Evolutionary conservation across 2,797 vertebrate species (phyloP), one percentile per base, ranked within the genome.

Genomic region (Meriones psammophilus): DNA sequence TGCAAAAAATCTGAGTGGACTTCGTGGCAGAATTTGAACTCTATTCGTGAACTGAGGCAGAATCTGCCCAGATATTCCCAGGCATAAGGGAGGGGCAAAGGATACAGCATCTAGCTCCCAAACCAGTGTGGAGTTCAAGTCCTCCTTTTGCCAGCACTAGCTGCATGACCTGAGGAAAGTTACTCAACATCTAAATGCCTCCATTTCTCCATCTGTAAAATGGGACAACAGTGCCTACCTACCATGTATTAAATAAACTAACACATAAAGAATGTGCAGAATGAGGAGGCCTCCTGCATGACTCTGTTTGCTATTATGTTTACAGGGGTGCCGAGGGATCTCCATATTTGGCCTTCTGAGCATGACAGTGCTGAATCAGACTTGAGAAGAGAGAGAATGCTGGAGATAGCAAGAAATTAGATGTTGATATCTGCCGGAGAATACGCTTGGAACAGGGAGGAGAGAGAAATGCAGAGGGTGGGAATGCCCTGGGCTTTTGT

Each of bases 51-150:
- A 78, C 62, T 83, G 62, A 93, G 74, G 22, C 22, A 77, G 54
- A 94, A 87, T 73, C 77, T 94, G 46, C 62, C 73, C 66, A 93
- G 42, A 54, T 46, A 79, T 46, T 90, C 94, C 89, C 86, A 83
- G 77, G 73, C n/a, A 91, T 26, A 85, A 58, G n/a, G 10, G 14
- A 71, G 26, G 58, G n/a, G 78, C 69, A 78, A 90, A 92, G 14
- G 88, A 73, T 26, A 17, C 7, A 89, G 80, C 71, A 73, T 91
- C 66, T 85, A 33, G 60, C 46, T 77, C 30, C 54, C 46, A 64
- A 36, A 85, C 76, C 79, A 77, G 24, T 6, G 64, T 92, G 46
- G 76, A 64, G 71, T 91, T 87, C 46, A 84, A 77, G 18, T 3
- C 30, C 8, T 74, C 46, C 73, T 33, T 95, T 33, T 66, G 62